Evolutionary conservation across 2,888 invertebrate genomes (phyloP).

Genomic region (Lumbricus terrestris): DNA sequence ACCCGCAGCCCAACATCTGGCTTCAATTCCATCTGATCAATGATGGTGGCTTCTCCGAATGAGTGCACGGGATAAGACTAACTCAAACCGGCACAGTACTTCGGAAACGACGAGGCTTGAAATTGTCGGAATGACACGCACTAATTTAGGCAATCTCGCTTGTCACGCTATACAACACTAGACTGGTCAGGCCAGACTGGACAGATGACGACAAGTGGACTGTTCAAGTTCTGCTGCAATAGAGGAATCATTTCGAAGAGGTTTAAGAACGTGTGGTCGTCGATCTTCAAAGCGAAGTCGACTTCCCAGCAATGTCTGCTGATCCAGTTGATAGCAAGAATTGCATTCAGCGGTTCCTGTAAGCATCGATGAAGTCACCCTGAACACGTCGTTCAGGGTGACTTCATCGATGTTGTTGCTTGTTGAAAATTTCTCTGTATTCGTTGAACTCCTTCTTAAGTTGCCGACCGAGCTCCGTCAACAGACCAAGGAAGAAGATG

Average conservation of each 20-base stretch:
- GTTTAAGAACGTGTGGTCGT: conserved; percentile 22
- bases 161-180: conserved; percentile 22
- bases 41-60: conserved; percentile 34
- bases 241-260: conserved; percentile 22
- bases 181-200: background rate
- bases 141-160: conserved; percentile 39
- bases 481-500: conserved; percentile 13
- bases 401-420: no score
- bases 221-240: background rate
- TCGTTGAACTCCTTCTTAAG: conserved; percentile 42
- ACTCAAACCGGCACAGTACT: conserved; percentile 50
- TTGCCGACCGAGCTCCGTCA: background rate
- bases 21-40: background rate
- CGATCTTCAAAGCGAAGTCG: conserved; percentile 18
- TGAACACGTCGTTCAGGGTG: no score
- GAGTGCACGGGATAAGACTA: conserved; percentile 45
- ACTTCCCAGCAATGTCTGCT: conserved; percentile 19
- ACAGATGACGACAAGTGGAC: background rate
- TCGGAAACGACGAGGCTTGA: conserved; percentile 39
- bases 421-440: conserved; percentile 53
- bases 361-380: conserved; percentile 58
- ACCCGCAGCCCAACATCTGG: background rate
- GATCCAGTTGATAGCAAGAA: conserved; percentile 51
- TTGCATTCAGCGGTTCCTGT: conserved; percentile 60
- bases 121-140: conserved; percentile 36